Conservation (phyloP, 2,113 vertebrate genomes). For the Mirza zaza region DNA sequence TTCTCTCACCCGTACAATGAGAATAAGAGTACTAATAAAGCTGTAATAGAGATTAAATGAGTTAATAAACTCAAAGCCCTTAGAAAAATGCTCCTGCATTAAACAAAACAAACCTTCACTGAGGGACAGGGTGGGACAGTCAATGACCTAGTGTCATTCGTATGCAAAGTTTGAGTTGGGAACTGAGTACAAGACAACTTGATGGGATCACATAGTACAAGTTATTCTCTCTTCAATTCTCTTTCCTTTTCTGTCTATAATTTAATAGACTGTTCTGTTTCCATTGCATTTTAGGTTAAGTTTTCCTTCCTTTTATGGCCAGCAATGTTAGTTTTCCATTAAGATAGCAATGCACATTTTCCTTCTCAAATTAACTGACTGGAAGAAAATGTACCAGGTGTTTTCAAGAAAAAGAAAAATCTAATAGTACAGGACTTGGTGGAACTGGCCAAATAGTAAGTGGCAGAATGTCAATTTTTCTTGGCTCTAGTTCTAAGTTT, state of each 20-base stretch:
- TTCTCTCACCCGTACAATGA: neutral
- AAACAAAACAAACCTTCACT: neutral
- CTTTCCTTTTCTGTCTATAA: neutral
- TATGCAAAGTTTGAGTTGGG: neutral
- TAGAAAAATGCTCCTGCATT: neutral
- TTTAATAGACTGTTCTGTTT: neutral
- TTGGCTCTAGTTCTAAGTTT: neutral
- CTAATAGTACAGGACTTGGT: neutral
- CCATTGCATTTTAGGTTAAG: neutral
- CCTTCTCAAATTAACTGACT: neutral
- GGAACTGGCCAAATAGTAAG: neutral
- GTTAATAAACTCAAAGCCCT: neutral
- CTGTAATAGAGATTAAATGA: neutral
- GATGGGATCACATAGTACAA: neutral
- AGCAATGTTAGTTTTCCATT: neutral
- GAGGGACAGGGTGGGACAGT: neutral
- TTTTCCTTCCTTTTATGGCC: neutral
- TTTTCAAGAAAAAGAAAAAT: slow-evolving; percentile 26
- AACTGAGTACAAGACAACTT: neutral
- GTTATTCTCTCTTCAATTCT: neutral
- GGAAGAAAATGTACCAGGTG: neutral
- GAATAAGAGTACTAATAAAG: neutral
- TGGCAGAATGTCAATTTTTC: neutral
- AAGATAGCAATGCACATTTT: neutral
- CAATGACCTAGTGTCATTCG: neutral